Conservation (phyloP, 2,888 invertebrate species). For the Drosophila ezoana region DNA sequence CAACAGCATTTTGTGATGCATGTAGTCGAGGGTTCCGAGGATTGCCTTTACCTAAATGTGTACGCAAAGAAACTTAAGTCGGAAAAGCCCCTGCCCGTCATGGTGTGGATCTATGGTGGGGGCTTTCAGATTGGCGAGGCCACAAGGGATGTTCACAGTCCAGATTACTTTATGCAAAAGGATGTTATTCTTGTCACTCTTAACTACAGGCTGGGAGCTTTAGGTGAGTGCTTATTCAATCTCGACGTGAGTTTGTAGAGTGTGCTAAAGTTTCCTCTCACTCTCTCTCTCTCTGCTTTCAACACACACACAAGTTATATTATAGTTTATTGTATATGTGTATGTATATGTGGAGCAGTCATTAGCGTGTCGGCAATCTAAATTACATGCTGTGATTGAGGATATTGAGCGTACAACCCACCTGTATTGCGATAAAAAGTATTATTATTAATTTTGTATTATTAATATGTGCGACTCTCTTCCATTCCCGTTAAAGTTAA, state of each 20-base stretch:
- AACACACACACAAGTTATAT: neutral
- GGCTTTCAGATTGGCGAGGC: constrained; percentile 84
- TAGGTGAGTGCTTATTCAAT: constrained; percentile 69
- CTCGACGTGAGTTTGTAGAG: neutral
- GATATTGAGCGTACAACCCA: neutral
- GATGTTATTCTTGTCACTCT: constrained; percentile 85
- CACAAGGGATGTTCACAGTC: constrained; percentile 79
- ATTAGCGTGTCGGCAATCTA: neutral
- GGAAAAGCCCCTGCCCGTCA: constrained; percentile 76
- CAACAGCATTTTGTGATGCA: constrained; percentile 76
- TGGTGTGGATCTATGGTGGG: constrained; percentile 86
- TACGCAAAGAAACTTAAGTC: constrained; percentile 75
- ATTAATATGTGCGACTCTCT: neutral
- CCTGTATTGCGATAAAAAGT: neutral
- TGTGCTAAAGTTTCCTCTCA: neutral
- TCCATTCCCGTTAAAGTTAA: neutral
- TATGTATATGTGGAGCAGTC: neutral
- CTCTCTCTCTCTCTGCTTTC: neutral
- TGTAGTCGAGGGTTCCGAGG: constrained; percentile 85
- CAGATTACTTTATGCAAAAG: constrained; percentile 84
- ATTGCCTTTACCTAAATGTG: constrained; percentile 86
- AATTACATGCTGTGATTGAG: neutral
- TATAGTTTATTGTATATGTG: neutral
- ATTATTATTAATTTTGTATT: neutral
- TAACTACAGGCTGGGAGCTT: constrained; percentile 85